Evolutionary conservation across 2,113 vertebrate genomes (phyloP).

Genomic region (Nothobranchius kuhntae): DNA sequence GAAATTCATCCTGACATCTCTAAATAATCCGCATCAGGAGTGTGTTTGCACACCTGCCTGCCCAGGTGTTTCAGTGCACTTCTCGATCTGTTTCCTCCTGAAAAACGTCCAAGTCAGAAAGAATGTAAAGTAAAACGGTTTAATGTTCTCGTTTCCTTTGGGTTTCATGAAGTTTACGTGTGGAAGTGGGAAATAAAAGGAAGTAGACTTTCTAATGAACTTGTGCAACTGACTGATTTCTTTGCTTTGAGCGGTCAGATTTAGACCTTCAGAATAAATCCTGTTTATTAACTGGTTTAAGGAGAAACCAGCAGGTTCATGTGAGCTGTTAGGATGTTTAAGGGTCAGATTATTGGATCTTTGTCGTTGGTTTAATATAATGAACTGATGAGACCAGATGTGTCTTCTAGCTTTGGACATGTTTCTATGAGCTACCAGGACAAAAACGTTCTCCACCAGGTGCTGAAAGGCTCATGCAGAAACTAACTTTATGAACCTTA

Average conservation of each 20-base stretch:
- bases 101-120: conserved; percentile 48
- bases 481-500: no score
- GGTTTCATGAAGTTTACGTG: conserved; percentile 66
- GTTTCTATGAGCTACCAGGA: no score
- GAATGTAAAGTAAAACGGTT: conserved; percentile 61
- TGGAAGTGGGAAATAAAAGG: conserved; percentile 66
- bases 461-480: no score
- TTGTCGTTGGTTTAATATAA: no score
- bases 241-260: conserved; percentile 48
- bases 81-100: conserved; percentile 63
- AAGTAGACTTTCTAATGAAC: conserved; percentile 79
- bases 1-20: conserved; percentile 2
- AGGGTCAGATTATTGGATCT: no score
- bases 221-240: conserved; percentile 56
- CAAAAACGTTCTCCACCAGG: no score
- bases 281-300: no score
- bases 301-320: background rate
- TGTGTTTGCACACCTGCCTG: background rate
- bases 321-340: no score
- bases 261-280: background rate
- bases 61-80: conserved; percentile 59
- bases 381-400: no score
- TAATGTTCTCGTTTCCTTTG: conserved; percentile 57
- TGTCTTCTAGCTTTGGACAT: no score
- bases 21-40: background rate